Conservation (phyloP, 2,888 invertebrate species). For the Spatulosminthurus flaviceps region DNA sequence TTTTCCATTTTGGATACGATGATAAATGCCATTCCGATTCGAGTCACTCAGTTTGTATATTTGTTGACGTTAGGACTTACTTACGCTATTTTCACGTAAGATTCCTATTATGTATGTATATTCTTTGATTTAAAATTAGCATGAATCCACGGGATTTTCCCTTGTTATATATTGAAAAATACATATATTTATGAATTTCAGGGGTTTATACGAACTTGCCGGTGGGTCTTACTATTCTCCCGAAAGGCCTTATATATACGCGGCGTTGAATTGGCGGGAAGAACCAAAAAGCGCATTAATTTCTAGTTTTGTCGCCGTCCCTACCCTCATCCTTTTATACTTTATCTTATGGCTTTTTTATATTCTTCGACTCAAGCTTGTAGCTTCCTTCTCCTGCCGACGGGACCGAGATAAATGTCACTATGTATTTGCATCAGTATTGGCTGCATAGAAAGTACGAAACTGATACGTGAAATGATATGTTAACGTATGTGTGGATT, state of each 20-base stretch:
- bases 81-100: slow-evolving; percentile 27
- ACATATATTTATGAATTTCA: too few relatives aligned
- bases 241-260: slow-evolving; percentile 20
- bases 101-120: background rate
- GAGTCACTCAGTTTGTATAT: slow-evolving; percentile 22
- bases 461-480: too few relatives aligned
- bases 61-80: background rate
- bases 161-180: too few relatives aligned
- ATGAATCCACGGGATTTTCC: background rate
- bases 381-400: background rate
- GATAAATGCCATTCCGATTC: slow-evolving; percentile 25
- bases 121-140: background rate
- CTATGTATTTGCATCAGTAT: too few relatives aligned
- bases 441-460: too few relatives aligned
- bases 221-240: background rate
- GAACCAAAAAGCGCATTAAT: background rate
- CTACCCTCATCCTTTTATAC: background rate
- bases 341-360: background rate
- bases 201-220: background rate
- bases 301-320: background rate
- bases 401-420: background rate
- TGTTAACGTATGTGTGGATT: too few relatives aligned
- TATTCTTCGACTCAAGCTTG: background rate
- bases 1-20: background rate
- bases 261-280: slow-evolving; percentile 1